phyloP scores from a whole-genome alignment of 2,888 invertebrate species.

The Epistrophe grossulariae region DNA sequence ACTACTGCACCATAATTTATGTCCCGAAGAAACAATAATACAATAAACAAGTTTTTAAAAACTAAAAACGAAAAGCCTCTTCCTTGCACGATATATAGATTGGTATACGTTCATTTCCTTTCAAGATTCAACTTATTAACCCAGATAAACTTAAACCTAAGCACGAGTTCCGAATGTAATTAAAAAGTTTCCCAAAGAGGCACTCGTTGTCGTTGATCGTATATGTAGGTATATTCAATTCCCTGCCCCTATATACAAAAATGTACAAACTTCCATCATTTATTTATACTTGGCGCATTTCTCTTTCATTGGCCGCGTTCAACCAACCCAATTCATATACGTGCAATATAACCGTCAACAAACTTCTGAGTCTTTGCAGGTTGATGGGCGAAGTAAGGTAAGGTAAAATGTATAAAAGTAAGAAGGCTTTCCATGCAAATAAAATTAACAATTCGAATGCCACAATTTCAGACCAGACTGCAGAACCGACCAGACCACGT shows the following conservation, averaged over 20 bases:
- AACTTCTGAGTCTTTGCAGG: not conserved
- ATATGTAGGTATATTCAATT: not conserved
- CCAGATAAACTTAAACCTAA: constrained; percentile 48
- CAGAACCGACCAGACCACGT: constrained; percentile 48
- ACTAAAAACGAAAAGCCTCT: not conserved
- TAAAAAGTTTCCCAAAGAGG: constrained; percentile 55
- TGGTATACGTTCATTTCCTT: constrained; percentile 29
- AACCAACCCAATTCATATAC: constrained; percentile 3
- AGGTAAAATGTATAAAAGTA: not conserved
- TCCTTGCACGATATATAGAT: constrained; percentile 9
- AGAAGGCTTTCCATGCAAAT: constrained; percentile 26
- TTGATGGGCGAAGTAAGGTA: not conserved
- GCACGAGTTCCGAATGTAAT: constrained; percentile 55
- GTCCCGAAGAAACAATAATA: not conserved
- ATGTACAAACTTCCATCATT: constrained; percentile 7
- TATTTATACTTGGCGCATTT: constrained; percentile 54
- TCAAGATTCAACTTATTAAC: constrained; percentile 43
- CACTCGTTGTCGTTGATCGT: not conserved
- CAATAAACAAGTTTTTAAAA: not conserved
- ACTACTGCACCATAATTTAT: not conserved
- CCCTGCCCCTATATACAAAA: not conserved
- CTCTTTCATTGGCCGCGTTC: constrained; percentile 32
- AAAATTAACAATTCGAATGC: constrained; percentile 49
- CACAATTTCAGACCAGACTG: constrained; percentile 41
- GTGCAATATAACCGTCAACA: not conserved